These are phyloP conservation scores for Pantala flavescens DNA, from an alignment of 1,140 invertebrate genomes.

Conservation along the genomic window DNA sequence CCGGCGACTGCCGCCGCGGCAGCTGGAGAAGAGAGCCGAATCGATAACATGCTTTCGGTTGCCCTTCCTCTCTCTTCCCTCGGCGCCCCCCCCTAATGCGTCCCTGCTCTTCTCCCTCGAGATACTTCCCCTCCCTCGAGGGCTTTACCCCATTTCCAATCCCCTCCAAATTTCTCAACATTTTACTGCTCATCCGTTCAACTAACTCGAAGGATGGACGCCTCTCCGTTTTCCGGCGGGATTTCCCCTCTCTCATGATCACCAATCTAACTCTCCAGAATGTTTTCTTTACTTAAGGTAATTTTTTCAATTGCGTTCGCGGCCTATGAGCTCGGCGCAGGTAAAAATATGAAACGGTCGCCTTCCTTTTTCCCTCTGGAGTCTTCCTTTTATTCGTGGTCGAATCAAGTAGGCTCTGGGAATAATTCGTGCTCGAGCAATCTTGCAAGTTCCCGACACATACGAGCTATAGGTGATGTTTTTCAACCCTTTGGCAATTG, in stretches of 20 bases:
- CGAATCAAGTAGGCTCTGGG: no score
- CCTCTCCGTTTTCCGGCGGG: not conserved
- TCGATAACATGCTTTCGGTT: slow-evolving; percentile 1
- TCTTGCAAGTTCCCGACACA: no score
- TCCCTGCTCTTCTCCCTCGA: not conserved
- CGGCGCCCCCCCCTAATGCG: not conserved
- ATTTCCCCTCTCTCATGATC: not conserved
- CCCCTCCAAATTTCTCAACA: slow-evolving; percentile 9
- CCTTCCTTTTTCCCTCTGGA: no score
- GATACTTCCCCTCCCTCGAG: not conserved
- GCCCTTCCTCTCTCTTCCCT: not conserved
- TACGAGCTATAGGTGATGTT: no score
- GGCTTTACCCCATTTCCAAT: not conserved
- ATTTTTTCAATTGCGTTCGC: no score
- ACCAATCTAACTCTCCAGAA: not conserved
- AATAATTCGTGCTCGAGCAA: no score
- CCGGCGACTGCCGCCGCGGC: not conserved
- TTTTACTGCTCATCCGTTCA: slow-evolving; percentile 5
- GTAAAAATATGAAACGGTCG: no score
- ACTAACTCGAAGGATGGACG: not conserved
- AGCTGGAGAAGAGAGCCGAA: not conserved
- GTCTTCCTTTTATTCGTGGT: no score
- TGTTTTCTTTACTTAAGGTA: no score
- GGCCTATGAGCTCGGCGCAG: no score
- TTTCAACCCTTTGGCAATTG: no score